Evolutionary conservation across 2,797 vertebrate genomes (phyloP).

Genomic region (Scomberomorus guttatus): DNA sequence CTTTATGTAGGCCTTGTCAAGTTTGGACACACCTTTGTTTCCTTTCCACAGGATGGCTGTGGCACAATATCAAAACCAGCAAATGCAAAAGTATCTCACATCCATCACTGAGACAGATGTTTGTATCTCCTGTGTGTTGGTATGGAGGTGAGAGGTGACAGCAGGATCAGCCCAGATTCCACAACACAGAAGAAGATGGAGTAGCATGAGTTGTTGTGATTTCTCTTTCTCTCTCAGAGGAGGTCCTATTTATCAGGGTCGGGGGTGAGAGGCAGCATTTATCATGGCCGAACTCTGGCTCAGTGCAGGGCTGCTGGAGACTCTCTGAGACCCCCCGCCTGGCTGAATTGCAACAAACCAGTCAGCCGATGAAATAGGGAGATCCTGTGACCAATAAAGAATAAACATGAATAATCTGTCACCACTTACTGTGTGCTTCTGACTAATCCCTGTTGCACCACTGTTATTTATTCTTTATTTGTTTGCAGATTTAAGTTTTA

Average conservation of each 20-base stretch:
- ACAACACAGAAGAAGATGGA: conserved; percentile 34
- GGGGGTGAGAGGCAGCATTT: conserved; percentile 37
- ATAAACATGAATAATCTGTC: conserved; percentile 50
- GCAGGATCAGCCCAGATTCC: conserved; percentile 10
- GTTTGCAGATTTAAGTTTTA: conserved; percentile 37
- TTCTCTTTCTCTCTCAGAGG: conserved; percentile 50
- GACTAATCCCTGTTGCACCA: conserved; percentile 48
- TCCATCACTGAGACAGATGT: conserved; percentile 40
- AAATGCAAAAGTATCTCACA: conserved; percentile 20
- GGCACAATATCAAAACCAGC: conserved; percentile 36
- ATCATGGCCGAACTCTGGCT: conserved; percentile 56
- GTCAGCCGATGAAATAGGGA: conserved; percentile 34
- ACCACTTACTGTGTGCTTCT: conserved; percentile 31
- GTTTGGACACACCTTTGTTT: conserved; percentile 26
- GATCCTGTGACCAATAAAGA: conserved; percentile 52
- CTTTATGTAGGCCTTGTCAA: not conserved
- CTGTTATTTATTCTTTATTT: conserved; percentile 36
- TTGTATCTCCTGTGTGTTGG: conserved; percentile 11
- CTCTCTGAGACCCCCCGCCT: conserved; percentile 30
- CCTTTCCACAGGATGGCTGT: conserved; percentile 7
- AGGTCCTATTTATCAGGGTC: conserved; percentile 55
- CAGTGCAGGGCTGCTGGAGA: conserved; percentile 34
- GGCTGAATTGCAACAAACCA: conserved; percentile 28
- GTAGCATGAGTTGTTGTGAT: conserved; percentile 7
- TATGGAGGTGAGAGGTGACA: conserved; percentile 27